Evolutionary conservation across 2,888 invertebrate species (phyloP).

Genomic region (Andrena bucephala): DNA sequence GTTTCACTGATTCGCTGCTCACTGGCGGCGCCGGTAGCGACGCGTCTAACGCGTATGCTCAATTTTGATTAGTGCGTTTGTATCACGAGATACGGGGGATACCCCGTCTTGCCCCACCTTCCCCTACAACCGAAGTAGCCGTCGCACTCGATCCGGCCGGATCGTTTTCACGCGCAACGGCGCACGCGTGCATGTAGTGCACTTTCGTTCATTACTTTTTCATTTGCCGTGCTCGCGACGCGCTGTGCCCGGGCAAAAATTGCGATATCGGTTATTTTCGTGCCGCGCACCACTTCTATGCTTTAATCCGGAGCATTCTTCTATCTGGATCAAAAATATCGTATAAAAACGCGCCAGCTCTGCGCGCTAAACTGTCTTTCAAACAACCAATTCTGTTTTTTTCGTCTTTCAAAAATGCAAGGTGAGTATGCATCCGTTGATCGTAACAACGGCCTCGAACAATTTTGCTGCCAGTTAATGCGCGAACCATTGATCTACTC

Average conservation of each 20-base stretch:
- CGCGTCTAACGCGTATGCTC: no score
- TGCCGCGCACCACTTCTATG: constrained; percentile 6
- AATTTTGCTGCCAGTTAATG: constrained; percentile 26
- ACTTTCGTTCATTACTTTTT: constrained; percentile 47
- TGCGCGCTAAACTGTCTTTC: not conserved
- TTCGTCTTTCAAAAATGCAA: not conserved
- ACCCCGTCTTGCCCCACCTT: no score
- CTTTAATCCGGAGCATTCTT: constrained; percentile 28
- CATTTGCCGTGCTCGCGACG: constrained; percentile 34
- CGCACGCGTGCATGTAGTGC: constrained; percentile 13
- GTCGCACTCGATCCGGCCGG: constrained; percentile 11
- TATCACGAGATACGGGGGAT: no score
- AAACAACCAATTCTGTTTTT: no score
- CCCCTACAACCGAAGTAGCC: constrained; percentile 2
- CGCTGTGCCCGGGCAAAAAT: constrained; percentile 11
- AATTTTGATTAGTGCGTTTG: no score
- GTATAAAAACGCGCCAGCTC: not conserved
- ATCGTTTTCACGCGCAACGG: constrained; percentile 28
- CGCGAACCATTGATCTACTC: constrained; percentile 45
- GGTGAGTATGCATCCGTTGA: not conserved
- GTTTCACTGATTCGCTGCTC: no score
- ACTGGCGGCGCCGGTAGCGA: no score
- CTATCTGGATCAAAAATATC: not conserved
- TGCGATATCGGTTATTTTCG: constrained; percentile 17
- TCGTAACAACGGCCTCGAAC: constrained; percentile 4